phyloP scores from a whole-genome alignment of 2,888 invertebrate genomes.

The Tetragonisca angustula region DNA sequence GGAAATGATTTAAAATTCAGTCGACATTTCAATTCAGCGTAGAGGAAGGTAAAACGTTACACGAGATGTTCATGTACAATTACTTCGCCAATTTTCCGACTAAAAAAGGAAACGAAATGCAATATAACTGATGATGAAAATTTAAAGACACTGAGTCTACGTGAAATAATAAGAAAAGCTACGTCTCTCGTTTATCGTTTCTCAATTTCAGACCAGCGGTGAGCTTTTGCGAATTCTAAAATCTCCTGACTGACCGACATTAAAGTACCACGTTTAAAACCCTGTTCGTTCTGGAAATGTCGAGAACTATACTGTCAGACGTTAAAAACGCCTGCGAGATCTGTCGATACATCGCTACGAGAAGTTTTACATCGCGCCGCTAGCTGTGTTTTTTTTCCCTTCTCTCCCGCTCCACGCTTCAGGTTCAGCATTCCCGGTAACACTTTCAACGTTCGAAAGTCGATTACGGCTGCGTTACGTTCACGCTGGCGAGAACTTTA shows the following conservation, averaged over 20 bases:
- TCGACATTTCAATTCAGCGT: background rate
- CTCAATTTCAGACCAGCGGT: background rate
- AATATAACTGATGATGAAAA: background rate
- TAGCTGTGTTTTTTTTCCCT: background rate
- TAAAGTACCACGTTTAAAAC: background rate
- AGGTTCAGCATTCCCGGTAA: constrained; percentile 6
- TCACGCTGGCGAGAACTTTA: background rate
- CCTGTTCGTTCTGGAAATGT: background rate
- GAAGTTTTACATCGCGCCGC: background rate
- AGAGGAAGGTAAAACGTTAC: background rate
- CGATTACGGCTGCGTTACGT: background rate
- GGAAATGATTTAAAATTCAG: background rate
- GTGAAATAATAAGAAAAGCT: background rate
- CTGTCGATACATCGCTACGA: background rate
- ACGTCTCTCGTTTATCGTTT: too few relatives aligned
- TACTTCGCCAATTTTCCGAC: background rate
- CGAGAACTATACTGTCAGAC: background rate
- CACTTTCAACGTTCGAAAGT: background rate
- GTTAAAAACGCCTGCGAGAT: background rate
- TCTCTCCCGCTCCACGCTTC: background rate
- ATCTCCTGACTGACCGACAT: background rate
- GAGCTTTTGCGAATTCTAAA: background rate
- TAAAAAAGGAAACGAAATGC: too few relatives aligned
- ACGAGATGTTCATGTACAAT: background rate
- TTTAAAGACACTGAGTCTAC: background rate